A percentile compares a stretch with the other conserved stretches of the same genome.
Conservation (phyloP, 2,113 vertebrate species). For the Oplegnathus fasciatus region DNA sequence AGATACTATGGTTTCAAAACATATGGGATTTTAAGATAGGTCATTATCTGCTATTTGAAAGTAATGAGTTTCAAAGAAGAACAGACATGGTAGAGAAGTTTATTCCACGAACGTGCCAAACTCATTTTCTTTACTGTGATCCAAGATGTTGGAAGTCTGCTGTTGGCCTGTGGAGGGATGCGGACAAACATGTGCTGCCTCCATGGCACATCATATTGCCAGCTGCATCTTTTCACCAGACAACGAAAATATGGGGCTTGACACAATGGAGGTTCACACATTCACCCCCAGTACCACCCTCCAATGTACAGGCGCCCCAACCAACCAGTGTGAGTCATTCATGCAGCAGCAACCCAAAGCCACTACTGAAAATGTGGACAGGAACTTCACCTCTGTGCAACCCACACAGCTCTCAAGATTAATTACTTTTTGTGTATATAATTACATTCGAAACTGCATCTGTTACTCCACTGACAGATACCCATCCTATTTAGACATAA, state of each 20-base stretch:
- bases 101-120: not conserved
- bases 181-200: not conserved
- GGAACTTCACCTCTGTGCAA: not conserved
- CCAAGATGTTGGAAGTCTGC: not conserved
- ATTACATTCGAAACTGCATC: not conserved
- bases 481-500: not conserved
- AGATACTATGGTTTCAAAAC: not conserved
- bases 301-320: not conserved
- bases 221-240: not conserved
- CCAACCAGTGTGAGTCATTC: constrained; percentile 15
- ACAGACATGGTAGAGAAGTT: not conserved
- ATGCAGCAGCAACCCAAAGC: not conserved
- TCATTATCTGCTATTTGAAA: not conserved
- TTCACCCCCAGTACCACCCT: not conserved
- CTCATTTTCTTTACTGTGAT: not conserved
- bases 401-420: not conserved
- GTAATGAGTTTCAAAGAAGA: not conserved
- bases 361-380: not conserved
- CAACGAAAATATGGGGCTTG: not conserved
- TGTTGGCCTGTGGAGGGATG: not conserved
- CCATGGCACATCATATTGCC: not conserved
- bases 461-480: not conserved
- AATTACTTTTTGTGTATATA: not conserved
- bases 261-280: not conserved
- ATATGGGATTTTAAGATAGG: not conserved